phyloP scores from a whole-genome alignment of 2,797 vertebrate species.

The Tamandua tetradactyla region DNA sequence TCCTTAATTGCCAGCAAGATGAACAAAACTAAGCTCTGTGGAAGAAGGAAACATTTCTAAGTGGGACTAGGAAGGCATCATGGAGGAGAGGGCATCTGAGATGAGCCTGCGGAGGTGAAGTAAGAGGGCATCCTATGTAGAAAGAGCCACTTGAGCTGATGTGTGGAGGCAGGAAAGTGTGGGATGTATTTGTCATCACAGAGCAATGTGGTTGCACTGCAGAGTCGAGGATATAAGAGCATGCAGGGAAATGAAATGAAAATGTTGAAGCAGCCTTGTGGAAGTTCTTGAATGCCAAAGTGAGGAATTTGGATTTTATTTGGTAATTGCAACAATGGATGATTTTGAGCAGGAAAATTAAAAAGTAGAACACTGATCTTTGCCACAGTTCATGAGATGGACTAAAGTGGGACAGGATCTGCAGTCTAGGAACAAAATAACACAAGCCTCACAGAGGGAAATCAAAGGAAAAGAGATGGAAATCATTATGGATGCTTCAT shows the following conservation, averaged over 20 bases:
- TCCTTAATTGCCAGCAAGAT: neutral
- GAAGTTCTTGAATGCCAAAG: neutral
- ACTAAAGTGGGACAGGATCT: neutral
- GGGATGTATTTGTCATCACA: neutral
- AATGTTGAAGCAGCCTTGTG: neutral
- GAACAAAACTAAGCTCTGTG: neutral
- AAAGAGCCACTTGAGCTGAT: rapidly evolving
- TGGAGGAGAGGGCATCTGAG: neutral
- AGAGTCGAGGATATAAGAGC: neutral
- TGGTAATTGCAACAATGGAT: neutral
- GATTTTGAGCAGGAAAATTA: neutral
- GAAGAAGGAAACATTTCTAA: neutral
- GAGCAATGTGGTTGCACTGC: neutral
- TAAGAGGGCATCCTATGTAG: neutral
- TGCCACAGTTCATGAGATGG: rapidly evolving
- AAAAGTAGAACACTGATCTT: conserved; percentile 13
- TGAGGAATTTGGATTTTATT: neutral
- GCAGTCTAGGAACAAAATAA: neutral
- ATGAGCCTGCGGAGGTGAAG: neutral
- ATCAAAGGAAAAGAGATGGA: neutral
- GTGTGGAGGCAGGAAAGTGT: neutral
- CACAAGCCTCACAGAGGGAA: rapidly evolving
- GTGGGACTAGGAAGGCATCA: neutral
- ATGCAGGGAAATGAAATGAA: neutral
- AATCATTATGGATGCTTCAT: rapidly evolving